A percentile compares a stretch with the other conserved stretches of the same genome.
Conservation (phyloP, 1,140 invertebrate species). For the Mizuhopecten yessoensis region DNA sequence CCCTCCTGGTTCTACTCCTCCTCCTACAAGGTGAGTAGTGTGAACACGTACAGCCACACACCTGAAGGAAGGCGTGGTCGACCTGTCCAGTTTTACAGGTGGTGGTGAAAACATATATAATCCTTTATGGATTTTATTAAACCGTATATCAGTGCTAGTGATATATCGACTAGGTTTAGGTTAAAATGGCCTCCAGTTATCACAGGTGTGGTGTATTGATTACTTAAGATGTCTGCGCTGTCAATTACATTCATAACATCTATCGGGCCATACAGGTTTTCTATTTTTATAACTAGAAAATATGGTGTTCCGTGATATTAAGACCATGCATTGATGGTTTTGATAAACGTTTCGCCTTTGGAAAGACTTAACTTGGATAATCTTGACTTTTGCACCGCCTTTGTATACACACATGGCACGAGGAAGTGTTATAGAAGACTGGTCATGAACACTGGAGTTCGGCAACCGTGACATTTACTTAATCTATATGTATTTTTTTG, state of each 20-base stretch:
- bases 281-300: constrained; percentile 16
- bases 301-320: background rate
- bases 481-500: background rate
- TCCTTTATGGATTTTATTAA: background rate
- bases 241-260: background rate
- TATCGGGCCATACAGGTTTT: background rate
- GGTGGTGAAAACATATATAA: background rate
- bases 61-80: background rate
- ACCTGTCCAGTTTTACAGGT: background rate
- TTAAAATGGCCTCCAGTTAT: background rate
- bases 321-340: background rate
- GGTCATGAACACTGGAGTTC: background rate
- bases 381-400: constrained; percentile 8
- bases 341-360: background rate
- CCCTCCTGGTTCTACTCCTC: background rate
- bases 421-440: constrained; percentile 13
- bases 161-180: background rate
- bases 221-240: background rate
- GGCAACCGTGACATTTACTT: background rate
- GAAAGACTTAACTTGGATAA: background rate
- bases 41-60: background rate
- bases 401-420: background rate
- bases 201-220: constrained; percentile 37
- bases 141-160: background rate
- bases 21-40: background rate